These are phyloP conservation scores for Ageneiosus marmoratus DNA, from an alignment of 2,113 vertebrate species.

Conservation along the genomic window DNA sequence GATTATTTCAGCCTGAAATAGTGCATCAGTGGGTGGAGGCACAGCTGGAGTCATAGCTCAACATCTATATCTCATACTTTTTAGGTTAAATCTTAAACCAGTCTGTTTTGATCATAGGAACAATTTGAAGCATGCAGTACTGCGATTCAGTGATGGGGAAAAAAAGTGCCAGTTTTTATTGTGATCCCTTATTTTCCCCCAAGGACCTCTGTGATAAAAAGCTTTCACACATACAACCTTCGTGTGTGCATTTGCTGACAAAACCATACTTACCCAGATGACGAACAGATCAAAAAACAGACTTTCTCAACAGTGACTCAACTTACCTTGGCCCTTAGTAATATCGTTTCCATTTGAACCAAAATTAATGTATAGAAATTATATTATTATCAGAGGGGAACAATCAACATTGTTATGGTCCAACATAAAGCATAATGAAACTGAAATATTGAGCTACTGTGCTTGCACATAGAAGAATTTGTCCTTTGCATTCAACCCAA, in stretches of 20 bases:
- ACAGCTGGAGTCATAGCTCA: slow-evolving; percentile 32
- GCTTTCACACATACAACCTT: neutral
- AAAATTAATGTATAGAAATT: neutral
- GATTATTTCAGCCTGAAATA: slow-evolving; percentile 25
- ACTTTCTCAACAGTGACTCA: neutral
- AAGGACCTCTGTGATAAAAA: neutral
- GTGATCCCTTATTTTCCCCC: neutral
- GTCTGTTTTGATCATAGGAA: neutral
- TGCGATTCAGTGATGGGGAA: neutral
- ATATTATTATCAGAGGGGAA: too few relatives aligned
- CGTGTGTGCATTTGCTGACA: neutral
- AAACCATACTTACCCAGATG: neutral
- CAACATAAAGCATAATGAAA: too few relatives aligned
- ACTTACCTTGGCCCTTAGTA: neutral
- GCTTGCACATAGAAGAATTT: too few relatives aligned
- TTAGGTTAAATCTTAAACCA: neutral
- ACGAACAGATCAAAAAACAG: neutral
- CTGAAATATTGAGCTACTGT: too few relatives aligned
- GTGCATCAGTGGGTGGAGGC: slow-evolving; percentile 32
- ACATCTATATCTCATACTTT: slow-evolving; percentile 27
- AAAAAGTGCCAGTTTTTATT: neutral
- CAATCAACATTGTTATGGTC: neutral
- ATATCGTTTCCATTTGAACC: neutral
- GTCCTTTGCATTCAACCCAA: too few relatives aligned
- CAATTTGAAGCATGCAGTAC: neutral